phyloP scores from a whole-genome alignment of 2,888 invertebrate species.

The Pyralis farinalis region DNA sequence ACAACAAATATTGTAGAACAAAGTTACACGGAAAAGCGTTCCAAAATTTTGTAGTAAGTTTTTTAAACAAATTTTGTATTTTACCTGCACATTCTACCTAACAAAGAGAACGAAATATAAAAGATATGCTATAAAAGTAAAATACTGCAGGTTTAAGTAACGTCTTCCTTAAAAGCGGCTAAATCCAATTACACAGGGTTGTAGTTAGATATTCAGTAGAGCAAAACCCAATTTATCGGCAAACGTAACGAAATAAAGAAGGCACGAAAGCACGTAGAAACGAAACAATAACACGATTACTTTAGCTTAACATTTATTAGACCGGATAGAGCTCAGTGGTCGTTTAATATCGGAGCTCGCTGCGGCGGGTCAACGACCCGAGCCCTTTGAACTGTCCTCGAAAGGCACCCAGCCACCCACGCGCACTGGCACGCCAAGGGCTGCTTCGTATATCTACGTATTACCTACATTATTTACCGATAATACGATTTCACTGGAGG shows the following conservation, averaged over 20 bases:
- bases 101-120: too few species aligned
- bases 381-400: constrained; percentile 22
- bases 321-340: constrained; percentile 12
- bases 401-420: constrained; percentile 23
- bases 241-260: constrained; percentile 8
- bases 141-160: too few species aligned
- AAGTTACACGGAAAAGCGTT: too few species aligned
- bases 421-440: constrained; percentile 10
- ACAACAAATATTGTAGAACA: too few species aligned
- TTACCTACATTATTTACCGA: neutral
- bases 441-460: constrained; percentile 3
- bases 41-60: too few species aligned
- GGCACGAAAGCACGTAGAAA: constrained; percentile 10
- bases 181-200: constrained; percentile 13
- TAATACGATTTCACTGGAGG: neutral
- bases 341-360: constrained; percentile 24
- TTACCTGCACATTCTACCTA: too few species aligned
- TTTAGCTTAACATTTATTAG: constrained; percentile 39
- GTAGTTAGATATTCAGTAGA: constrained; percentile 19
- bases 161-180: neutral
- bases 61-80: too few species aligned
- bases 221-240: constrained; percentile 14
- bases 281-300: constrained; percentile 33
- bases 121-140: too few species aligned
- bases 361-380: constrained; percentile 37